phyloP scores from a whole-genome alignment of 2,797 vertebrate genomes.

The Eulemur albifrons region DNA sequence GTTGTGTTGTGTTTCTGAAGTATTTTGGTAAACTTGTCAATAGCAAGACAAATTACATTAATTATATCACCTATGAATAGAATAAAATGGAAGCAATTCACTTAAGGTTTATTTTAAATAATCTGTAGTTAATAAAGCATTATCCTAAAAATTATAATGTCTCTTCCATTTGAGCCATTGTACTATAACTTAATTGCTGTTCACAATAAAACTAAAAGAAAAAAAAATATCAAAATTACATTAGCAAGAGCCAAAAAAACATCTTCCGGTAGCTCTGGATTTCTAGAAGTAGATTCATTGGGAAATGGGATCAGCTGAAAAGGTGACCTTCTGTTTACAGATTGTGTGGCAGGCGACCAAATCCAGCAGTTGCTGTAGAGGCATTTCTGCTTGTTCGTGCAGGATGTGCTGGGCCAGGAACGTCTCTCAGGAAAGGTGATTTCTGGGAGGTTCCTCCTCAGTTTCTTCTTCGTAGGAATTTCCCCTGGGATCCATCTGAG shows the following conservation, averaged over 20 bases:
- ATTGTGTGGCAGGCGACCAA: neutral
- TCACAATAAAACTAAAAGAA: neutral
- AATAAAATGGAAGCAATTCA: conserved; percentile 33
- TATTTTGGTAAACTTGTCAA: conserved; percentile 37
- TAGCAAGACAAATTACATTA: neutral
- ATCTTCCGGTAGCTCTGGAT: neutral
- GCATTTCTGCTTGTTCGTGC: neutral
- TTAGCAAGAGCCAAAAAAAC: neutral
- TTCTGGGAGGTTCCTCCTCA: neutral
- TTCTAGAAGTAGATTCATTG: neutral
- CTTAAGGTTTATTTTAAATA: conserved; percentile 48
- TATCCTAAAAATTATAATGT: conserved; percentile 15
- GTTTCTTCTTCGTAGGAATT: neutral
- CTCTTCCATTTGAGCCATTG: neutral
- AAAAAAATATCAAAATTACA: neutral
- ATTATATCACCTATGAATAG: conserved; percentile 43
- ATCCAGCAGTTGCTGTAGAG: neutral
- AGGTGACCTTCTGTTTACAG: neutral
- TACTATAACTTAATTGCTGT: conserved; percentile 40
- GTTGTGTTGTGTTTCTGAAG: conserved; percentile 10
- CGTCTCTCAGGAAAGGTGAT: neutral
- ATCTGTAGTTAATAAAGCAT: conserved; percentile 13
- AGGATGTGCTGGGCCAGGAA: neutral
- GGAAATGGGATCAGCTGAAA: neutral
- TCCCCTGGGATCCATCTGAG: neutral